These are phyloP conservation scores for Sinodicranocentrus sp. DNA, from an alignment of 2,888 invertebrate species.

Conservation along the genomic window DNA sequence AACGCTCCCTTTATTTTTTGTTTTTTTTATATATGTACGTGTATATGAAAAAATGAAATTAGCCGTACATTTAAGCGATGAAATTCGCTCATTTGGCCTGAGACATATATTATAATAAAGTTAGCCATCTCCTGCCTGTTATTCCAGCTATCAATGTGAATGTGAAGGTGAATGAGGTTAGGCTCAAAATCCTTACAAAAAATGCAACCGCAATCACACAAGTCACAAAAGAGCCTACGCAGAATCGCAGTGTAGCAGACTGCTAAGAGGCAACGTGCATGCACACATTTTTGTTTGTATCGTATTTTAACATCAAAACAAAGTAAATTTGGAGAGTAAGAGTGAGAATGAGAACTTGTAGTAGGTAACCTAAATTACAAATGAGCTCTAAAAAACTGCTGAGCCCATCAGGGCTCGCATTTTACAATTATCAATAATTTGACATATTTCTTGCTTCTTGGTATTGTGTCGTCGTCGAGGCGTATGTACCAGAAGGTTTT, in stretches of 20 bases:
- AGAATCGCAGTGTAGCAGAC: too few relatives aligned
- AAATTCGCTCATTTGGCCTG: too few relatives aligned
- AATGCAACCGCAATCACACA: too few relatives aligned
- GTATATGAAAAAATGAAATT: too few relatives aligned
- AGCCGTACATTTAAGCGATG: neutral
- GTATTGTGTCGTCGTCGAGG: neutral
- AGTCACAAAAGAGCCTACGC: too few relatives aligned
- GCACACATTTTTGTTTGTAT: neutral
- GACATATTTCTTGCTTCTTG: neutral
- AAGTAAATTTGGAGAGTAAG: neutral
- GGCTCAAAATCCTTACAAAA: neutral
- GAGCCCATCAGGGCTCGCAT: neutral
- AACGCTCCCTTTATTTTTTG: too few relatives aligned
- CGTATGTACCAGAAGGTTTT: neutral
- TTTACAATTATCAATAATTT: neutral
- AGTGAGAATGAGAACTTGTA: neutral
- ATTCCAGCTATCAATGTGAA: slow-evolving; percentile 1
- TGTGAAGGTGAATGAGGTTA: slow-evolving; percentile 4
- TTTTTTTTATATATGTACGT: too few relatives aligned
- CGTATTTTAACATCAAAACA: neutral
- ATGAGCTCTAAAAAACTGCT: slow-evolving; percentile 2
- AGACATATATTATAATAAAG: too few relatives aligned
- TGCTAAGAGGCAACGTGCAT: too few relatives aligned
- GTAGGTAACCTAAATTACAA: slow-evolving; percentile 11
- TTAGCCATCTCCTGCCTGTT: neutral